Base-by-base conservation (phyloP, 1,140 invertebrate species). In the Drosophila kohkoa region DNA sequence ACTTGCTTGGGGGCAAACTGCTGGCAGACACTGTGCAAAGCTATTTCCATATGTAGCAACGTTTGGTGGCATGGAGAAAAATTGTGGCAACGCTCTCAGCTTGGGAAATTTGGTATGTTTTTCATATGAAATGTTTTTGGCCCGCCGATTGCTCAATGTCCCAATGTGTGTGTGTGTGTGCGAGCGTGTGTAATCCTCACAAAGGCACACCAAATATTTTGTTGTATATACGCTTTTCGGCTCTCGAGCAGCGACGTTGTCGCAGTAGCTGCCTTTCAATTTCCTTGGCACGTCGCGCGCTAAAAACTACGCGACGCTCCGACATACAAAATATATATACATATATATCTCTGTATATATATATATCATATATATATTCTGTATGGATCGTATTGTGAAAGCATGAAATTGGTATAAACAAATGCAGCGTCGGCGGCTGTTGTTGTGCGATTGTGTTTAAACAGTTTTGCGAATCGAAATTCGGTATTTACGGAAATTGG, bases 201-300 rank as follows among this genome's bases (percentile, higher is more conserved):
- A 64, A 77, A 64, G 65, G 75, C 70, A 64, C 66, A 81, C 72
- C 49, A 76, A 89, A 79, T 81, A 89, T 81, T 76, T 85, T 80
- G 79, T 89, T 89, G 86, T 88, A 89, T 89, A 88, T 81, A 88
- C 85, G 85, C 77, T 88, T 88, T 88, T 88, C 78, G 85, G 77
- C 78, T 89, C 74, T 85, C 85, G 85, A 88, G 71, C 86, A 74
- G 85, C 74, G 75, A 89, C 81, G 85, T 89, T 76, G 83, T 88
- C 67, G 81, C 77, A 54, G 58, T 64, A 69, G 71, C 79, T 77
- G 82, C 79, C 82, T 82, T 86, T 43, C 79, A 68, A 82, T 75
- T 79, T 80, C 74, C 76, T 86, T 78, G 77, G 72, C 81, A 78
- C 82, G 77, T 70, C 81, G 82, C 73, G 78, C 85, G 81, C 75